Evolutionary conservation across 1,140 invertebrate species (phyloP).

Genomic region (Eriocheir sinensis): DNA sequence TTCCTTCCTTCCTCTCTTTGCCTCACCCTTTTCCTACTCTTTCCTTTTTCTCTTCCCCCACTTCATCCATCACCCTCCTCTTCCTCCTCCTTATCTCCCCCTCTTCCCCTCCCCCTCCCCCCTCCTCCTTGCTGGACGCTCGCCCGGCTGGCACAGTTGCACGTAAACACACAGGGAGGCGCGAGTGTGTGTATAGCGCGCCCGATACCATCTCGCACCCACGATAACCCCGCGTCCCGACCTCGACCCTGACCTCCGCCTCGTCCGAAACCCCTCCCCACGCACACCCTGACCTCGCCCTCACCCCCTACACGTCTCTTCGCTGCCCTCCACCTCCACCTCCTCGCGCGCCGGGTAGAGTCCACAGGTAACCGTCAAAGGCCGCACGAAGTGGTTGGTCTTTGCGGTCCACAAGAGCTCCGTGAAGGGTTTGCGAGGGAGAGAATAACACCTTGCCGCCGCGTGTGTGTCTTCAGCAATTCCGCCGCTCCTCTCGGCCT

Average conservation of each 20-base stretch:
- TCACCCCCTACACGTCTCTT: not conserved
- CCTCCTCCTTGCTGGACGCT: not conserved
- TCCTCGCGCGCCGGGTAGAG: not conserved
- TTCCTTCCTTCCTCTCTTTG: not conserved
- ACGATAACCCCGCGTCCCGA: conserved; percentile 64
- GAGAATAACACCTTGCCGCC: conserved; percentile 63
- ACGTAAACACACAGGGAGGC: conserved; percentile 72
- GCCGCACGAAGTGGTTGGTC: not conserved
- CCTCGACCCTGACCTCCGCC: conserved; percentile 56
- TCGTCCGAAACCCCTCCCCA: not conserved
- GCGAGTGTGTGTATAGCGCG: conserved; percentile 63
- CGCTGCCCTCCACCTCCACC: not conserved
- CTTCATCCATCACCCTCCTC: not conserved
- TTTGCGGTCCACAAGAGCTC: not conserved
- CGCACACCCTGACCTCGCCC: not conserved
- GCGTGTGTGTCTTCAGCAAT: conserved; percentile 67
- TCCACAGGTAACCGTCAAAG: not conserved
- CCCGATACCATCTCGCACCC: conserved; percentile 69
- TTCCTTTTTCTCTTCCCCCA: not conserved
- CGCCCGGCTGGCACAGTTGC: conserved; percentile 56
- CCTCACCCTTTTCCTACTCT: too few relatives aligned
- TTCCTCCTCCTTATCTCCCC: too few relatives aligned
- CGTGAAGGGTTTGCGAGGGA: not conserved
- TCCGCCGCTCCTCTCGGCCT: conserved; percentile 55
- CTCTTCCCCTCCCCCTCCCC: not conserved